Base-by-base conservation (phyloP, 2,113 vertebrate genomes). In the Narcine bancroftii region DNA sequence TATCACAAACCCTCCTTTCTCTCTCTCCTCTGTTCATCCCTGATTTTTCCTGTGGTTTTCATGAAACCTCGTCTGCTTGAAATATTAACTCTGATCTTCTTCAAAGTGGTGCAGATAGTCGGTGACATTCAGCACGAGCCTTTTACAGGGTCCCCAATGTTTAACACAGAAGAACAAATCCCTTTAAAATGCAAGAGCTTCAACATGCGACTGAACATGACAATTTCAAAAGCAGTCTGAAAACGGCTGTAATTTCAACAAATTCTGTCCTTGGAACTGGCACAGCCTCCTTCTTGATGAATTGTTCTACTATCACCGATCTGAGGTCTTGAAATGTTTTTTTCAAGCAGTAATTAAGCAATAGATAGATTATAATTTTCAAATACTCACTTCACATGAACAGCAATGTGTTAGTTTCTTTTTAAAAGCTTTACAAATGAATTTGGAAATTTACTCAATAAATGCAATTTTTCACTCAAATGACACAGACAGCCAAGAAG, bases 191-290 rank as follows among this genome's bases (percentile, higher is more conserved):
- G 39, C 19, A 60, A 17, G 4, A 3, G 56, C 36, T 89, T 15
- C 81, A 63, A 6, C 53, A 87, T 2, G 56, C 45, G 36, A 26
- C 5, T 39, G 19, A 45, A 29, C 36, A 69, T 71, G 65, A 47
- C 24, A 45, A 91, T 69, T 45, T 47, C 36, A 13, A 71, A 66
- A 42, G 42, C 39, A 42, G 24, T 63, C 65, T 91, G 87, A 33
- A 91, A 91, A 91, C 69, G 39, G 45, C 87, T 45, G 63, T 91
- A 66, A 91, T 91, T 39, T 42, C 36, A 45, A 69, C 17, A 65
- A 0, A 21, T 2, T 89, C 50, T 89, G 65, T 66, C 85, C 65
- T 39, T 65, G n/a, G n/a, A n/a, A 42, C 6, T 66, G n/a, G 42
- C 39, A 47, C 47, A 91, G 24, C 63, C 39, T 36, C 26, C 63